These are phyloP conservation scores for Lampris incognitus DNA, from an alignment of 2,113 vertebrate species.

Conservation along the genomic window DNA sequence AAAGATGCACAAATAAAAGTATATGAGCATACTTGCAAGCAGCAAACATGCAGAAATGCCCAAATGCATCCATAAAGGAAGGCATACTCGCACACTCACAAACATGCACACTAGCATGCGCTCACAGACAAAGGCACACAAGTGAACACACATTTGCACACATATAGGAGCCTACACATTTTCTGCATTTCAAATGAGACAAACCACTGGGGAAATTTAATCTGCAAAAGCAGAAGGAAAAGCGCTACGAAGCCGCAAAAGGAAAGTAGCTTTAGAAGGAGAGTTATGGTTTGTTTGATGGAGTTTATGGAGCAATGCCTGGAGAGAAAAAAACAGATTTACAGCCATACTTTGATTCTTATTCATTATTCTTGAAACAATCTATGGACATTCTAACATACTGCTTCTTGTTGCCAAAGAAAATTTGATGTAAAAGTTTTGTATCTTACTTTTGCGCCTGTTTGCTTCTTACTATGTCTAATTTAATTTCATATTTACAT, in stretches of 20 bases:
- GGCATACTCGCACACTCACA: slow-evolving; percentile 17
- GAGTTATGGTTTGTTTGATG: slow-evolving; percentile 64
- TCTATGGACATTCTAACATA: slow-evolving; percentile 46
- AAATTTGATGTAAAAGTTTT: slow-evolving; percentile 52
- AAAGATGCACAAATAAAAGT: neutral
- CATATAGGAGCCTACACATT: slow-evolving; percentile 56
- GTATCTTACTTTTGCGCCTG: slow-evolving; percentile 65
- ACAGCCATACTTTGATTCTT: slow-evolving; percentile 71
- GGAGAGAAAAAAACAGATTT: slow-evolving; percentile 63
- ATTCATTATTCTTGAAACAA: slow-evolving; percentile 67
- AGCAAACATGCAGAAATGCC: neutral
- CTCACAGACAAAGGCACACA: slow-evolving; percentile 55
- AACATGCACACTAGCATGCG: slow-evolving; percentile 22
- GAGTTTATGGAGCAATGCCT: slow-evolving; percentile 65
- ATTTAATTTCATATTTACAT: slow-evolving; percentile 86
- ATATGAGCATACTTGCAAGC: neutral
- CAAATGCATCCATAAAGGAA: slow-evolving; percentile 21
- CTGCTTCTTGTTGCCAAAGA: slow-evolving; percentile 63
- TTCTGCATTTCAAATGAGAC: slow-evolving; percentile 77
- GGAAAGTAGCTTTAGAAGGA: slow-evolving; percentile 66
- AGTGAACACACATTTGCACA: slow-evolving; percentile 36
- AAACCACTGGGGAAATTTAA: slow-evolving; percentile 81
- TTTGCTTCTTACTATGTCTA: slow-evolving; percentile 72
- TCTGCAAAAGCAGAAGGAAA: slow-evolving; percentile 75
- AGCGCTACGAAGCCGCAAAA: slow-evolving; percentile 69